Percentiles rank a stretch among this genome's conserved stretches.
These are phyloP conservation scores for Incurvaria masculella DNA, from an alignment of 2,888 invertebrate species.

Conservation along the genomic window DNA sequence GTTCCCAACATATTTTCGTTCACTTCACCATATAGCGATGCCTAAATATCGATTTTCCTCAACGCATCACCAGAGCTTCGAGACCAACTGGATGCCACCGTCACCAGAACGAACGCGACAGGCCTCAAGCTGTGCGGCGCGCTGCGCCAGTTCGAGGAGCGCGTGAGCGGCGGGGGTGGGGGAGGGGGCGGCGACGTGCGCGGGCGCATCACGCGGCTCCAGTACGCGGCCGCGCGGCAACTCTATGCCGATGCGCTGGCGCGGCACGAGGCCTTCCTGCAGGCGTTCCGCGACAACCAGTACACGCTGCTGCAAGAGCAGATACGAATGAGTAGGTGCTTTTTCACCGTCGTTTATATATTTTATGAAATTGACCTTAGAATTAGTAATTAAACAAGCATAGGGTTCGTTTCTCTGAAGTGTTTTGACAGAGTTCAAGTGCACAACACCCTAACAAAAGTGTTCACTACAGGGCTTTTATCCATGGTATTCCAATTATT, in stretches of 20 bases:
- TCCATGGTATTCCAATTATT: too few species aligned
- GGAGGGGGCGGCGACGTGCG: slow-evolving; percentile 18
- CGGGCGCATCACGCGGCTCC: slow-evolving; percentile 45
- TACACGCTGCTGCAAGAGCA: slow-evolving; percentile 54
- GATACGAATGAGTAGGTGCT: slow-evolving; percentile 52
- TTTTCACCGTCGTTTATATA: too few species aligned
- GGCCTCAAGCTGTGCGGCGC: slow-evolving; percentile 52
- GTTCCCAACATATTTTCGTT: not conserved
- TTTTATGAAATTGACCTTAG: too few species aligned
- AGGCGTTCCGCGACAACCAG: slow-evolving; percentile 49
- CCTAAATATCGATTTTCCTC: not conserved
- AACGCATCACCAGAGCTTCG: slow-evolving; percentile 48
- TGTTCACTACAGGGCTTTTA: too few species aligned
- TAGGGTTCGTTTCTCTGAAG: too few species aligned
- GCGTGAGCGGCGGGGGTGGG: slow-evolving; percentile 19
- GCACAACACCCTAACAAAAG: too few species aligned
- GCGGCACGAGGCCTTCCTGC: slow-evolving; percentile 50
- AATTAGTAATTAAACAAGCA: too few species aligned
- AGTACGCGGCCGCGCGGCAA: slow-evolving; percentile 42
- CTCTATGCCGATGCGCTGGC: slow-evolving; percentile 47
- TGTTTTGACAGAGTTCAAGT: too few species aligned
- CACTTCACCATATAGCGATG: not conserved
- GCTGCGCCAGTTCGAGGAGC: slow-evolving; percentile 46
- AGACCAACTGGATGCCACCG: slow-evolving; percentile 58
- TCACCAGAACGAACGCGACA: slow-evolving; percentile 47